Base-by-base conservation (phyloP, 2,888 invertebrate species). In the Myopa tessellatipennis region DNA sequence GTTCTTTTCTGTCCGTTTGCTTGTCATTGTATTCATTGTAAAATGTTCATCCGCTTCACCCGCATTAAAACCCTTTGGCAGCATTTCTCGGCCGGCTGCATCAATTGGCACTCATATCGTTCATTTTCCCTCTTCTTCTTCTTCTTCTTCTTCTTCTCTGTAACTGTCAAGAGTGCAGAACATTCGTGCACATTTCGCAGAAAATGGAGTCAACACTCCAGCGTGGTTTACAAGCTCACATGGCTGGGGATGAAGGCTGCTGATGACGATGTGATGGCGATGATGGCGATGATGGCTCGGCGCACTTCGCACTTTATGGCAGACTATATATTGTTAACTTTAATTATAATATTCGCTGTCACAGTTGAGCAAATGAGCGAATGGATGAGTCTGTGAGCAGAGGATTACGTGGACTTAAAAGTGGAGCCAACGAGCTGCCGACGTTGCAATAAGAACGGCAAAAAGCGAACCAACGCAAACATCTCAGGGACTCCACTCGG, bases 311-410 rank as follows among this genome's bases (percentile, higher is more conserved):
- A 40, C 40, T 67, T 36, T 14, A 40, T 8, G 68, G 40, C 40
- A 18, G 45, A 6, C 16, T 45, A 18, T 40, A 45, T 38, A 45
- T 45, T 45, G 67, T 67, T n/a, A 34, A 34, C 70, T 52, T 70
- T 70, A 70, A 70, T 70, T 70, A 70, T 52, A 18, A 50, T 70
- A 14, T 52, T n/a, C 45, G 69, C 65, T 65, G 65, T 34, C 65
- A 36, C 65, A 69, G 69, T 50, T 70, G 2, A 4, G 52, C 3
- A 14, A 55, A 16, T 55, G n/a, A 14, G 55, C 45, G 10, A 45
- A 45, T 45, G 45, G 45, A 45, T 45, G 45, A 45, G 10, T 3
- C 45, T 45, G 45, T 45, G 45, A 45, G 45, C 45, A 45, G 45
- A 6, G 45, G 45, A 45, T 45, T 45, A 45, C 45, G 2, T 45